Evolutionary conservation across 92 coral and sea anemone species (phyloP).

Genomic region (Epizoanthus rinbou): DNA sequence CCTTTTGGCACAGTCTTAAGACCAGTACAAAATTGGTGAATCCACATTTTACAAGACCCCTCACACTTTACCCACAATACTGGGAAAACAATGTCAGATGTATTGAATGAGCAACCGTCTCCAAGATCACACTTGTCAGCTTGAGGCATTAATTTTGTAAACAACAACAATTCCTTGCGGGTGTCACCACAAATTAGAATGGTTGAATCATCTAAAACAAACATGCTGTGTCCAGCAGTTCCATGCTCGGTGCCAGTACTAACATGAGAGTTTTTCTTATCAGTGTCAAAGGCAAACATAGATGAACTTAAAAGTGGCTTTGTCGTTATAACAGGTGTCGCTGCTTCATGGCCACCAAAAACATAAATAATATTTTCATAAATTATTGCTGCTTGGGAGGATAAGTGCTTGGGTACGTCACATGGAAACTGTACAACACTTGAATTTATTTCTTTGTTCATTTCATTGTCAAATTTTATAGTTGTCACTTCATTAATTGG

Average conservation of each 20-base stretch:
- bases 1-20: slow-evolving; percentile 42
- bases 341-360: slow-evolving; percentile 49
- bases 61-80: slow-evolving; percentile 51
- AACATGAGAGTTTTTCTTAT: slow-evolving; percentile 29
- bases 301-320: slow-evolving; percentile 40
- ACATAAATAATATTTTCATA: slow-evolving; percentile 42
- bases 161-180: slow-evolving; percentile 41
- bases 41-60: slow-evolving; percentile 43
- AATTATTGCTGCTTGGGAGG: slow-evolving; percentile 34
- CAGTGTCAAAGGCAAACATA: slow-evolving; percentile 43
- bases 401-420: slow-evolving; percentile 9
- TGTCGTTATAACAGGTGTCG: not conserved
- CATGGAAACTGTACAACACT: slow-evolving; percentile 11
- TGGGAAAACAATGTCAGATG: slow-evolving; percentile 41
- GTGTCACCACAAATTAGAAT: slow-evolving; percentile 48
- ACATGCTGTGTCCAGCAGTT: slow-evolving; percentile 52
- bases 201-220: slow-evolving; percentile 33
- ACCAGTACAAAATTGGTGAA: slow-evolving; percentile 47
- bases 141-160: slow-evolving; percentile 36
- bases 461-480: not conserved
- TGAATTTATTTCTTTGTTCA: slow-evolving; percentile 2
- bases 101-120: slow-evolving; percentile 25
- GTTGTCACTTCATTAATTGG: slow-evolving; percentile 30
- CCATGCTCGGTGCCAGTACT: slow-evolving; percentile 19
- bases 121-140: slow-evolving; percentile 51